Evolutionary conservation across 2,888 invertebrate genomes (phyloP), one percentile per base, ranked within the genome.

Genomic region (Disparrhopalites patrizii): DNA sequence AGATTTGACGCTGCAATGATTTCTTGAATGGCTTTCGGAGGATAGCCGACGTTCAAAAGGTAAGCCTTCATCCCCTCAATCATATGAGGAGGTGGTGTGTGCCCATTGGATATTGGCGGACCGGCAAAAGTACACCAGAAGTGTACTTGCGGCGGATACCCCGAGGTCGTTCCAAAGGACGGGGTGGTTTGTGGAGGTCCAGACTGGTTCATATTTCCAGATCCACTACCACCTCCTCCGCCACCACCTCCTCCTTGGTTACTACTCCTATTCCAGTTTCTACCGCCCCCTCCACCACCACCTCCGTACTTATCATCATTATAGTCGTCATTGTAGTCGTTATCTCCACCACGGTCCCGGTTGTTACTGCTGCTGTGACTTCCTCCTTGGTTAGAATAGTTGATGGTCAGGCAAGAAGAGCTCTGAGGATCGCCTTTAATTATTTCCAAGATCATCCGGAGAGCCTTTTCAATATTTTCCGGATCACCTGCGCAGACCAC

Each of bases 41-140:
- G 71, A 56, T 69, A 75, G 8, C 75, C 75, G 50, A 72, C 72
- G 50, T 72, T 75, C 40, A 73, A 57, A 60, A 75, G 68, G 61
- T 70, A 73, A 28, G 70, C 40, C 62, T 75, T 73, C 73, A 73
- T 75, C 20, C 75, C 75, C 66, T 75, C 75, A 55, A 73, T 70
- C 75, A 75, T 75, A 58, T 73, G 72, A 18, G 71, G 70, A 36
- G 73, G 75, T 51, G 75, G 73, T 55, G 73, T 75, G 63, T 75
- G 73, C 4, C 75, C 75, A 58, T 75, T 75, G 23, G 71, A 67
- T 68, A 75, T 75, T 68, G 73, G 72, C 28, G 75, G 75, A 36
- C 75, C 75, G 36, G 75, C 70, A 67, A 73, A 74, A 8, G 73
- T 75, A 65, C 75, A 75, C 75, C 75, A 75, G 54, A 75, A 75